Base-by-base conservation (phyloP, 2,888 invertebrate species). In the Andrena minutula region DNA sequence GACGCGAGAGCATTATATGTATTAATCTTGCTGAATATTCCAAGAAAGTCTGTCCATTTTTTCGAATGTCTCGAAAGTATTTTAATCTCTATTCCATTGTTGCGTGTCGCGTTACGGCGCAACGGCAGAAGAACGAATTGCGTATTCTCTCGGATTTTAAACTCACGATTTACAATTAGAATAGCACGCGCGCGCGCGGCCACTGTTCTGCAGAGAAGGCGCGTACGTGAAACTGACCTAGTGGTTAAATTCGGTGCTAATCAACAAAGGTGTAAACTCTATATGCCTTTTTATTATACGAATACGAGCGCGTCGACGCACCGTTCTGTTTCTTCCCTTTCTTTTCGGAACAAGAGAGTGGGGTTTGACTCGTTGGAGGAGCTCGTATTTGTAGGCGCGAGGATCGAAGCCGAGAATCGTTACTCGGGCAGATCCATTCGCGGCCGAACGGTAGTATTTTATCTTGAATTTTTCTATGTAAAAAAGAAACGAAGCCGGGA, bases 11-110 rank as follows among this genome's bases (percentile, higher is more conserved):
- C 82, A 71, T 88, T 86, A 82, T 84, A 75, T 77, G 64, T 86
- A 86, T 82, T 85, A 89, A 87, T 89, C 85, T 88, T 82, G 84
- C 87, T 86, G 77, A 87, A 89, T 86, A 89, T 87, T 87, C 84
- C 86, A 83, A 85, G 82, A 82, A 86, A 89, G 86, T 88, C 90
- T 89, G 90, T 89, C 89, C 90, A 90, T 87, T 87, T 89, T 90
- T 89, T 90, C 89, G 88, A 90, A 89, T 86, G 83, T 90, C 85
- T 90, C 89, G 90, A 90, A 90, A 90, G 89, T 90, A 91, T 89
- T 89, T 91, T 89, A 89, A 88, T 87, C 86, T 71, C 82, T 79
- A 82, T 75, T 87, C 69, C 79, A 80, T 73, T 85, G 88, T 88
- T 82, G 78, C 85, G 88, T 79, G 79, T 64, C 66, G 61, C 56